Evolutionary conservation across 2,888 invertebrate genomes (phyloP).

Genomic region (Drosophila birchii): DNA sequence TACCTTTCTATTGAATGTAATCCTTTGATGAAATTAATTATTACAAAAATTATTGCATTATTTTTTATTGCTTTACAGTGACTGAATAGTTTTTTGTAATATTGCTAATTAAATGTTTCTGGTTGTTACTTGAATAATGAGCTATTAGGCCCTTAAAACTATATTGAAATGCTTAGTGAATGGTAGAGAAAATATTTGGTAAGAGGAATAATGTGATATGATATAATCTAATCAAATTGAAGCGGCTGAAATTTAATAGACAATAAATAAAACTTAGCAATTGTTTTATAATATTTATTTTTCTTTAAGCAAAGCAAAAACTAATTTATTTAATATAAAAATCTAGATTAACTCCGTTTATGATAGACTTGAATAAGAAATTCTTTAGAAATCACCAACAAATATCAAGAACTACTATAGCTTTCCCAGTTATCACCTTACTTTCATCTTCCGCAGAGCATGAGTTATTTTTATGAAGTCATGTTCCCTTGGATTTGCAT

Average conservation of each 20-base stretch:
- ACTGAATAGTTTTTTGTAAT: not conserved
- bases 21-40: not conserved
- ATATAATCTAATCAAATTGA: not conserved
- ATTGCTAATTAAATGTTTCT: not conserved
- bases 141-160: not conserved
- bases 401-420: not conserved
- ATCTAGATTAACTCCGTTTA: not conserved
- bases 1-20: not conserved
- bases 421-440: not conserved
- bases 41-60: not conserved
- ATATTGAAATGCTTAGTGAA: slow-evolving; percentile 7
- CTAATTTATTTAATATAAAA: not conserved
- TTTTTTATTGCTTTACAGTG: too few relatives aligned
- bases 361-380: not conserved
- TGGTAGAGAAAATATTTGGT: not conserved
- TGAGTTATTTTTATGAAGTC: not conserved
- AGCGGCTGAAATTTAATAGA: not conserved
- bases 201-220: not conserved
- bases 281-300: not conserved
- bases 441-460: slow-evolving; percentile 3
- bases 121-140: not conserved
- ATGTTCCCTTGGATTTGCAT: slow-evolving; percentile 8
- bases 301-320: not conserved
- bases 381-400: not conserved
- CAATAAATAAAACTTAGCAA: not conserved